Evolutionary conservation across 2,888 invertebrate species (phyloP).

Genomic region (Leptura quadrifasciata): DNA sequence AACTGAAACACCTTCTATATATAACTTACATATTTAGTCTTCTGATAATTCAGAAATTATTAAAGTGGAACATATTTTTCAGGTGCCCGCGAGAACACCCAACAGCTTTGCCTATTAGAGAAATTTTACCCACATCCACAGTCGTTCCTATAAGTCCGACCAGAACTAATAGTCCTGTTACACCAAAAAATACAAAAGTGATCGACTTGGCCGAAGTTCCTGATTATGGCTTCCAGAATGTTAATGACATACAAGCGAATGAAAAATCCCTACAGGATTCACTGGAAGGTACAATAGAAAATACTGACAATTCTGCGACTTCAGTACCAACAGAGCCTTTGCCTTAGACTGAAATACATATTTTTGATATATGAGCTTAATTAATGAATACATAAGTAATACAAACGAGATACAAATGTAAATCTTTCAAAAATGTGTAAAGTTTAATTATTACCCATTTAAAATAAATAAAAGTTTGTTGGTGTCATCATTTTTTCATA

Average conservation of each 20-base stretch:
- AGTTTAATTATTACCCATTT: not conserved
- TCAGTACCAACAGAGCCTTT: not conserved
- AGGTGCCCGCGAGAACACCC: slow-evolving; percentile 46
- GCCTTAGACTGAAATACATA: not conserved
- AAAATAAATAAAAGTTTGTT: no score
- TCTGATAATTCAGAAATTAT: not conserved
- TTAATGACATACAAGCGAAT: slow-evolving; percentile 1
- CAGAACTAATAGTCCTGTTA: not conserved
- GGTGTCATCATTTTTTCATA: no score
- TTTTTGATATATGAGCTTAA: no score
- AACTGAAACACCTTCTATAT: no score
- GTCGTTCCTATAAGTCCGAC: slow-evolving; percentile 24
- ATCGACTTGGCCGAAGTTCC: slow-evolving; percentile 1
- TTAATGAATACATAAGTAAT: not conserved
- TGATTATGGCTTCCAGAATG: not conserved
- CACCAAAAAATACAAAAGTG: slow-evolving; percentile 10
- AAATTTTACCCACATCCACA: slow-evolving; percentile 56
- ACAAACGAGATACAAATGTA: not conserved
- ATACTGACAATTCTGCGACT: not conserved
- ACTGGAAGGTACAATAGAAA: slow-evolving; percentile 5
- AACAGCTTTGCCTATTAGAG: slow-evolving; percentile 49
- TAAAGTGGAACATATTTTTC: not conserved
- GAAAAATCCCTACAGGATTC: not conserved
- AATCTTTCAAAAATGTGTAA: not conserved
- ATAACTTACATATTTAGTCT: no score